Evolutionary conservation across 2,113 vertebrate genomes (phyloP), one percentile per base, ranked within the genome.

Genomic region (Pagrus major): DNA sequence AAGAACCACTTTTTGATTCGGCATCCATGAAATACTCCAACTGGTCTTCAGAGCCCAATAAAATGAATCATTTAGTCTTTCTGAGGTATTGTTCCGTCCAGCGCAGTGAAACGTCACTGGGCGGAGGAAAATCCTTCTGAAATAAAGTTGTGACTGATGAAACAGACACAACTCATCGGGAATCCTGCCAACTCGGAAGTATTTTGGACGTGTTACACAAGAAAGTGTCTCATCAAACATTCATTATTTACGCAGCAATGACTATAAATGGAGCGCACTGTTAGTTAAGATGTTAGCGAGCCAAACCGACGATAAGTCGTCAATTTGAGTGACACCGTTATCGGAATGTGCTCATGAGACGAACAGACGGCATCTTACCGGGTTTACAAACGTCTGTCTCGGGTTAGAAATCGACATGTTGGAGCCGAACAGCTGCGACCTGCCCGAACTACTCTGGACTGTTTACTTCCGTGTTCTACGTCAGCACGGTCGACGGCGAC

Each of bases 321-420:
- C 0, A 9, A 20, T 55, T 33, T 23, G 29, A 25, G 3, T 2
- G 0, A 2, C 5, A 1, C 4, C 14, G 23, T 21, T 1, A 21
- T 18, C 41, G 3, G 55, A 11, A 1, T n/a, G 15, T 1, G 14
- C 5, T 8, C 5, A 7, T 4, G 11, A 52, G 2, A 23, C 1
- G 1, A 11, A 21, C 14, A 25, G 7, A 12, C 0, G 16, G 2
- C 1, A 0, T 33, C 91, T 92, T 61, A 95, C 94, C 86, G 91
- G 94, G 55, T 89, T 93, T 2, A 77, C 2, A 56, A 95, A 84
- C 1, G 87, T 85, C 72, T 94, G 95, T 67, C 91, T 95, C 46
- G 93, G 86, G 31, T 74, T 86, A 4, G 85, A 86, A 55, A 84
- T 23, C 1, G 93, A 90, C 94, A 95, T 95, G 14, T 69, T 64